A percentile compares a stretch with the other conserved stretches of the same genome.
phyloP scores from a whole-genome alignment of 2,113 vertebrate species.

The Thamnophis sirtalis region DNA sequence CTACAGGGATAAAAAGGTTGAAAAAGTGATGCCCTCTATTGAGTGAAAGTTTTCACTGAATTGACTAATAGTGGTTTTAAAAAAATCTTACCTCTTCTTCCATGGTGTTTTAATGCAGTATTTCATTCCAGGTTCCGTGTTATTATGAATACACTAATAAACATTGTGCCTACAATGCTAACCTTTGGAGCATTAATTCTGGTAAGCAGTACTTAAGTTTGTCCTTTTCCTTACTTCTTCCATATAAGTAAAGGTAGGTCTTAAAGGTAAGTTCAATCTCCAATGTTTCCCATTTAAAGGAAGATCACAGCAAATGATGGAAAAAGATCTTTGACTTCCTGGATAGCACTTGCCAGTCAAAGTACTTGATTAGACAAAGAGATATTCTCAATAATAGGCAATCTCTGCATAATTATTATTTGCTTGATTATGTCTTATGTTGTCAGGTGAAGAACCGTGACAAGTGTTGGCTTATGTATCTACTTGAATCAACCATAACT shows the following conservation, averaged over 20 bases:
- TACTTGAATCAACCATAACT: neutral
- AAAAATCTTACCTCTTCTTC: neutral
- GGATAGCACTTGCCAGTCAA: neutral
- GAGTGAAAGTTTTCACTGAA: neutral
- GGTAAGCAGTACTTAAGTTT: constrained; percentile 67
- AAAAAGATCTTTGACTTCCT: neutral
- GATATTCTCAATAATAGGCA: neutral
- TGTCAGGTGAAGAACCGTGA: neutral
- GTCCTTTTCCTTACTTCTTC: neutral
- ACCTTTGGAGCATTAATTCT: constrained; percentile 86
- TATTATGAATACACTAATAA: constrained; percentile 88
- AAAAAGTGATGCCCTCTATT: neutral
- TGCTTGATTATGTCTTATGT: neutral
- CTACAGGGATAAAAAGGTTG: neutral
- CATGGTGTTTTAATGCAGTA: neutral
- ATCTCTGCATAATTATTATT: neutral
- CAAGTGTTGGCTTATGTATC: neutral
- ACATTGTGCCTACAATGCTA: constrained; percentile 86
- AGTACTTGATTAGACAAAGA: neutral
- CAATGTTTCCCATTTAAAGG: neutral
- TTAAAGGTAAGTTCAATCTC: neutral
- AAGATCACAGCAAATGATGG: neutral
- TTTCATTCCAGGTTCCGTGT: constrained; percentile 76
- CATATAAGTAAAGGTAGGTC: neutral
- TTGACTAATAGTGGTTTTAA: neutral